These are phyloP conservation scores for Muscidifurax raptorellus DNA, from an alignment of 1,140 invertebrate genomes.

Conservation along the genomic window DNA sequence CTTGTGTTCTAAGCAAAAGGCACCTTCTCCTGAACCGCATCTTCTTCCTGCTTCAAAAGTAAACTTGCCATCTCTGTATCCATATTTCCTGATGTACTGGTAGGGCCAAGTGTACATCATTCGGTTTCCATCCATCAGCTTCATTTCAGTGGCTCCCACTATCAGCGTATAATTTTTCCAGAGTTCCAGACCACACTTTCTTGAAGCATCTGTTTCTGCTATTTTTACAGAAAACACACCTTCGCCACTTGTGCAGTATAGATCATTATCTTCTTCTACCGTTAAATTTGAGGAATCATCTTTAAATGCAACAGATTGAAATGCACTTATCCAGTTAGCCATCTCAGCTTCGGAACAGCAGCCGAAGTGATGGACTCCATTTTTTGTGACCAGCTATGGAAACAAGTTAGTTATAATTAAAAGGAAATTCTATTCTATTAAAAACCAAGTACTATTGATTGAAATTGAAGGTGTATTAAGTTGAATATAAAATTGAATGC, in stretches of 20 bases:
- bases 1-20: slow-evolving; percentile 86
- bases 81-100: slow-evolving; percentile 88
- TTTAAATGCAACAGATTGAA: slow-evolving; percentile 89
- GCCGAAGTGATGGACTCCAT: slow-evolving; percentile 82
- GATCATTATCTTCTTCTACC: slow-evolving; percentile 90
- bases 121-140: slow-evolving; percentile 81
- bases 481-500: no score
- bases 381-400: slow-evolving; percentile 83
- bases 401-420: background rate
- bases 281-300: slow-evolving; percentile 78
- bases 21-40: slow-evolving; percentile 90
- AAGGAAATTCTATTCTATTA: slow-evolving; percentile 11
- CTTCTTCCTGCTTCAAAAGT: slow-evolving; percentile 94
- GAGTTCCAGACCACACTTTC: slow-evolving; percentile 82
- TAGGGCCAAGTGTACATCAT: slow-evolving; percentile 91
- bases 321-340: slow-evolving; percentile 84
- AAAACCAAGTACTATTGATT: background rate
- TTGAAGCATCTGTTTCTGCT: slow-evolving; percentile 86
- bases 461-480: no score
- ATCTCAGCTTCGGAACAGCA: slow-evolving; percentile 83
- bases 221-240: slow-evolving; percentile 87
- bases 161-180: slow-evolving; percentile 82
- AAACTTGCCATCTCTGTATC: slow-evolving; percentile 87
- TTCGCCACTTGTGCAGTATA: slow-evolving; percentile 88
- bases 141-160: slow-evolving; percentile 83